Percentiles rank a stretch among this genome's conserved stretches.
Conservation (phyloP, 2,113 vertebrate species). For the Mirounga angustirostris region DNA sequence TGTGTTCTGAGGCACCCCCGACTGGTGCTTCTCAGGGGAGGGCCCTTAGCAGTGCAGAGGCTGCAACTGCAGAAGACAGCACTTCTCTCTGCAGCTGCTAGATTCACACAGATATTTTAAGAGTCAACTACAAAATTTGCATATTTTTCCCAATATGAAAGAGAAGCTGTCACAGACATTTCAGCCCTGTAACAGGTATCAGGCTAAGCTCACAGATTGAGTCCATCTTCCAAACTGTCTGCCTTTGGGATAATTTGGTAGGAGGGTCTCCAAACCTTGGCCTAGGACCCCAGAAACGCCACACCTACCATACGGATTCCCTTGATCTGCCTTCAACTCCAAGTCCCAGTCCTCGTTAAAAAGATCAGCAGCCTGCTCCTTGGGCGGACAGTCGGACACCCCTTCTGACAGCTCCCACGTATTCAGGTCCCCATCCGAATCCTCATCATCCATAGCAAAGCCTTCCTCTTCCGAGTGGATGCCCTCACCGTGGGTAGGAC, state of each 20-base stretch:
- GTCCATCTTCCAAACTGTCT: neutral
- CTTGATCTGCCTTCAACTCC: conserved; percentile 83
- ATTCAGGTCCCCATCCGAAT: conserved; percentile 64
- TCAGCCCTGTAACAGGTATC: neutral
- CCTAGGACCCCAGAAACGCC: neutral
- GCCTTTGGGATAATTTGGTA: neutral
- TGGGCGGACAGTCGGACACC: neutral
- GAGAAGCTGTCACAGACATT: neutral
- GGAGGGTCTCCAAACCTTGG: neutral
- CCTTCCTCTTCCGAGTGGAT: conserved; percentile 59
- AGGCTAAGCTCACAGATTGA: neutral
- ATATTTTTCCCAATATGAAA: neutral
- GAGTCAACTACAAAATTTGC: neutral
- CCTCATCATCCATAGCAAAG: conserved; percentile 54
- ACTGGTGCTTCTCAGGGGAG: neutral
- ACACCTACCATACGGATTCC: conserved; percentile 86
- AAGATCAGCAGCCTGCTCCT: conserved; percentile 54
- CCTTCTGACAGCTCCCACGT: conserved; percentile 61
- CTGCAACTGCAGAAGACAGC: neutral
- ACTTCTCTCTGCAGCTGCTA: conserved; percentile 5
- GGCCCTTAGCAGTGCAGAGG: neutral
- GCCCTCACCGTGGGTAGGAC: neutral
- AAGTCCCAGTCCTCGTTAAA: conserved; percentile 88
- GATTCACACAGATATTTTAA: neutral
- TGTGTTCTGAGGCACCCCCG: neutral